Percentiles rank a stretch among this genome's conserved stretches.
These are phyloP conservation scores for Rhinophrynus dorsalis DNA, from an alignment of 2,797 vertebrate genomes.

Conservation along the genomic window DNA sequence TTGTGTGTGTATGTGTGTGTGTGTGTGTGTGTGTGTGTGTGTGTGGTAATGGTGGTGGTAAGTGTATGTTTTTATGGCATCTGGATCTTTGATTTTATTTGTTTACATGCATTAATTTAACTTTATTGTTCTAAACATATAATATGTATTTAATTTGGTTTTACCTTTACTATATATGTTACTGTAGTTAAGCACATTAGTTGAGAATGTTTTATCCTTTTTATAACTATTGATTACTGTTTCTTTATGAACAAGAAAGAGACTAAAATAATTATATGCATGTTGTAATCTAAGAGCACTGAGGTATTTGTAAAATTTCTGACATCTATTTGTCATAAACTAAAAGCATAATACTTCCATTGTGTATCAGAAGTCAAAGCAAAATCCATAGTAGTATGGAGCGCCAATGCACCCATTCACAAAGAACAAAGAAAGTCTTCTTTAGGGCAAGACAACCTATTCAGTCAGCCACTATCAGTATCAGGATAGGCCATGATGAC, in stretches of 20 bases:
- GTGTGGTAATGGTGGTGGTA: too few species aligned
- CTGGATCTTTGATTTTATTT: too few species aligned
- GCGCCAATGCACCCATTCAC: constrained; percentile 14
- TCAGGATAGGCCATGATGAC: constrained; percentile 42
- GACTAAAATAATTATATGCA: background rate
- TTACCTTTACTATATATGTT: too few species aligned
- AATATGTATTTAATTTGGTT: too few species aligned
- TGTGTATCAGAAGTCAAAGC: constrained; percentile 8
- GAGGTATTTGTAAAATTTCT: constrained; percentile 12
- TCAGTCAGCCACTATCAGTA: constrained; percentile 21
- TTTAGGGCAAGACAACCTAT: constrained; percentile 10
- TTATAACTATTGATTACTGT: background rate
- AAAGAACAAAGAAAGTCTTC: constrained; percentile 21
- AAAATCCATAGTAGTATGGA: constrained; percentile 19
- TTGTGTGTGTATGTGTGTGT: too few species aligned
- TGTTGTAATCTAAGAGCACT: background rate
- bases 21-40: too few species aligned
- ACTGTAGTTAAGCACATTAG: background rate
- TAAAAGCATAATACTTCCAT: constrained; percentile 14
- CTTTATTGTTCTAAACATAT: too few species aligned
- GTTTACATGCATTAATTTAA: too few species aligned
- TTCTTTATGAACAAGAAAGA: background rate
- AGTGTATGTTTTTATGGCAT: too few species aligned
- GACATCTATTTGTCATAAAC: constrained; percentile 6
- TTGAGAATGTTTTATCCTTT: background rate